Conservation (phyloP, 2,888 invertebrate species). For the Napeogenes inachia region DNA sequence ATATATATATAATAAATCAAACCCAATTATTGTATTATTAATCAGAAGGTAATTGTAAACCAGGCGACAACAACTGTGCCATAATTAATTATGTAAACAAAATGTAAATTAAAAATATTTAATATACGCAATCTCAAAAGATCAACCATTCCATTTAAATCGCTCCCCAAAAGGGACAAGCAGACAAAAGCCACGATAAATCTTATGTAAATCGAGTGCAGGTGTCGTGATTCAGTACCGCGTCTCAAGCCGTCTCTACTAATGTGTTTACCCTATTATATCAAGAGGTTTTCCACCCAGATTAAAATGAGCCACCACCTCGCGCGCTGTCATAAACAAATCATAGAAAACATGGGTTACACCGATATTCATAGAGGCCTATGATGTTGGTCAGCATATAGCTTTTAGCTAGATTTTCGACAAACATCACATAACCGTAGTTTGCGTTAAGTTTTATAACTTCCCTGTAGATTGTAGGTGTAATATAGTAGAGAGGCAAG, state of each 20-base stretch:
- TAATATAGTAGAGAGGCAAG: constrained; percentile 51
- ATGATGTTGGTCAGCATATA: constrained; percentile 47
- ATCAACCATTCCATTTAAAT: constrained; percentile 25
- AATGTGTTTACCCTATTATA: constrained; percentile 71
- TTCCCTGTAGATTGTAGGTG: constrained; percentile 68
- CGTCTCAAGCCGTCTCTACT: constrained; percentile 50
- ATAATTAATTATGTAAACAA: constrained; percentile 6
- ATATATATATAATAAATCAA: background rate
- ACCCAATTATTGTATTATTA: background rate
- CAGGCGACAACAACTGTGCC: background rate
- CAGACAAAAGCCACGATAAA: constrained; percentile 41
- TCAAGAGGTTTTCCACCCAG: constrained; percentile 50
- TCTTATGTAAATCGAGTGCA: constrained; percentile 52
- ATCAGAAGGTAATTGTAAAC: background rate
- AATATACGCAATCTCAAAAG: constrained; percentile 14
- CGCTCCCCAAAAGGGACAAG: constrained; percentile 30
- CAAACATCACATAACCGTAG: constrained; percentile 62
- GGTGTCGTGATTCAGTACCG: constrained; percentile 59
- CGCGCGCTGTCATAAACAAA: constrained; percentile 31
- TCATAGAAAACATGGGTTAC: constrained; percentile 32
- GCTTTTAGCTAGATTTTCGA: constrained; percentile 54
- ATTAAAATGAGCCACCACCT: constrained; percentile 38
- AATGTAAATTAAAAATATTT: constrained; percentile 21
- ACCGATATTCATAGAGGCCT: constrained; percentile 36
- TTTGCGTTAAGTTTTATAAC: constrained; percentile 73